Conservation (phyloP, 2,113 vertebrate genomes). For the Forbesichthys agassizii region DNA sequence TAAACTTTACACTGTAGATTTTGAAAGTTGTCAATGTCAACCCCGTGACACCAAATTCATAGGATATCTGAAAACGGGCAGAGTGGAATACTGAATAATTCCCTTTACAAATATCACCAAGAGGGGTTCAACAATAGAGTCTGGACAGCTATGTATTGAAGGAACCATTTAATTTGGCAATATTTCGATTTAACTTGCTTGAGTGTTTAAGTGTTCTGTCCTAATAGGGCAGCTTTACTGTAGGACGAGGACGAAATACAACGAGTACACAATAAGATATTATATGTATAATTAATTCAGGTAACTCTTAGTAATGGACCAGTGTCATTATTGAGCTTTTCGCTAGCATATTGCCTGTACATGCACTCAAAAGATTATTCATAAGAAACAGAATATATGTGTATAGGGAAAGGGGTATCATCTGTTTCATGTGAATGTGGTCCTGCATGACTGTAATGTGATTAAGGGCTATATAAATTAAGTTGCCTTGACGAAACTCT, state of each 20-base stretch:
- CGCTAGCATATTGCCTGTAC: not conserved
- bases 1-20: slow-evolving; percentile 30
- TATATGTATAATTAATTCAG: not conserved
- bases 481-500: too few species aligned
- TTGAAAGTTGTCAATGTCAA: not conserved
- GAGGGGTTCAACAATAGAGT: not conserved
- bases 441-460: not conserved
- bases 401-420: too few species aligned
- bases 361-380: too few species aligned
- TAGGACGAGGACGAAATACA: not conserved
- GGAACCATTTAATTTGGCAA: not conserved
- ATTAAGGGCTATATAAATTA: not conserved
- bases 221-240: not conserved
- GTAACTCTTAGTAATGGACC: not conserved
- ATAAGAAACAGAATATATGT: too few species aligned
- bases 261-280: not conserved
- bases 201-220: not conserved
- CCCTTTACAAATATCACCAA: not conserved
- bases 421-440: too few species aligned
- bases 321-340: too few species aligned
- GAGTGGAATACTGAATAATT: too few species aligned
- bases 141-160: not conserved
- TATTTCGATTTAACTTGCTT: not conserved
- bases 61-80: too few species aligned
- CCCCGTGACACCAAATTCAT: too few species aligned